A percentile compares a stretch with the other conserved stretches of the same genome.
phyloP scores from a whole-genome alignment of 2,888 invertebrate genomes.

The Tetranychus piercei region DNA sequence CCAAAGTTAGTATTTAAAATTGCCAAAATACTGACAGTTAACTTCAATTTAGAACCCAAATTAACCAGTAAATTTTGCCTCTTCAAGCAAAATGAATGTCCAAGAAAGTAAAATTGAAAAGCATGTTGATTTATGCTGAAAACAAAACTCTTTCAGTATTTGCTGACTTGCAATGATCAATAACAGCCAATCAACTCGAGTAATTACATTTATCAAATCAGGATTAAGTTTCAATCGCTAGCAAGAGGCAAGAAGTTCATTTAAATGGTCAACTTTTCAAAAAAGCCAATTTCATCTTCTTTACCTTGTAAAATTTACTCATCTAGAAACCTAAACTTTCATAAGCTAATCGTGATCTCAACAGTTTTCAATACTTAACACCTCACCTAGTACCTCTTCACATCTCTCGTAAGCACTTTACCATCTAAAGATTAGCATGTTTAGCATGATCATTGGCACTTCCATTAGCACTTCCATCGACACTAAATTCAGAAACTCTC shows the following conservation, averaged over 20 bases:
- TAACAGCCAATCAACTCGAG: neutral
- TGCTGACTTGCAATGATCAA: neutral
- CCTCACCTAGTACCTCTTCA: too few species aligned
- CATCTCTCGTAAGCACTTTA: too few species aligned
- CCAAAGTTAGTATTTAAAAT: constrained; percentile 4
- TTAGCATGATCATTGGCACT: too few species aligned
- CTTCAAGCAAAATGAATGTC: neutral
- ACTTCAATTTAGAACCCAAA: neutral
- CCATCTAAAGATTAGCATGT: too few species aligned
- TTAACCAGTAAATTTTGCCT: neutral
- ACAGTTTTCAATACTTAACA: too few species aligned
- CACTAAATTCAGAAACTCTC: too few species aligned
- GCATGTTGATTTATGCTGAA: neutral
- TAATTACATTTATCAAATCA: neutral
- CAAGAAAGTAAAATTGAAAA: neutral
- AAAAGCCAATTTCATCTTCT: too few species aligned
- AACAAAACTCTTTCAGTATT: neutral
- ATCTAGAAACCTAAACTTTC: too few species aligned
- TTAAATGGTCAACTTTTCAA: neutral
- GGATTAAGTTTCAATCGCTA: too few species aligned
- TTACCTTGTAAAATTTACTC: too few species aligned
- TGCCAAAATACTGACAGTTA: neutral
- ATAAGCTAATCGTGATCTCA: too few species aligned
- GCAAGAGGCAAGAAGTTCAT: neutral
- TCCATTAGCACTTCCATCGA: too few species aligned